Base-by-base conservation (phyloP, 2,888 invertebrate species). In the Lepidochitona cinerea region DNA sequence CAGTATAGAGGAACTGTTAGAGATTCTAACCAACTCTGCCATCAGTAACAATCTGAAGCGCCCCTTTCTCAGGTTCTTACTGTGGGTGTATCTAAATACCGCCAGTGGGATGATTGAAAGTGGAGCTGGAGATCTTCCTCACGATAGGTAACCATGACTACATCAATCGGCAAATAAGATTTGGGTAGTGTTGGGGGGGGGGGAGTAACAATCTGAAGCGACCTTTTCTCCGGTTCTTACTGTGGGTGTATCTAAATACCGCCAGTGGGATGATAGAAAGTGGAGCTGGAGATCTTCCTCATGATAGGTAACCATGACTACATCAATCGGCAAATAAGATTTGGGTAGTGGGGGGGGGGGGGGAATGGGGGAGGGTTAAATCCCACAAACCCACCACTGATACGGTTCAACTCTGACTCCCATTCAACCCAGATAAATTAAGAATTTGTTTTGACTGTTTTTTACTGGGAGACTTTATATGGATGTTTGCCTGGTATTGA, bases 81-180 rank as follows among this genome's bases (percentile, higher is more conserved):
- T 88, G 26, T 87, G 87, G 87, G 89, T 90, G 18, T 90, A 90
- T 78, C 82, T 90, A 71, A 88, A 88, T 79, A 89, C 89, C 0
- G 89, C 89, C n/a, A 81, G 87, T 66, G 88, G 87, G 5, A 87
- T 88, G 86, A 87, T 89, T 35, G 89, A 89, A 74, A 88, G 87
- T 77, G 89, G 87, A 0, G 86, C 88, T 32, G 89, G 88, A 1
- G 89, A 89, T 75, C 80, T 89, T 12, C 87, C 88, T 32, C 89
- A 89, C 65, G 81, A 83, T 67, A 41, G 26, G 82, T 82, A 68
- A 69, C 9, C 23, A 35, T n/a, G n/a, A 18, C 23, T 23, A 49
- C 49, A 5, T 2, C 49, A 49, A 49, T 23, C 49, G n/a, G n/a
- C n/a, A n/a, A n/a, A n/a, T n/a, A n/a, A n/a, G n/a, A n/a, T n/a